Conservation (phyloP, 1,140 invertebrate genomes). For the Tetranychus urticae region DNA sequence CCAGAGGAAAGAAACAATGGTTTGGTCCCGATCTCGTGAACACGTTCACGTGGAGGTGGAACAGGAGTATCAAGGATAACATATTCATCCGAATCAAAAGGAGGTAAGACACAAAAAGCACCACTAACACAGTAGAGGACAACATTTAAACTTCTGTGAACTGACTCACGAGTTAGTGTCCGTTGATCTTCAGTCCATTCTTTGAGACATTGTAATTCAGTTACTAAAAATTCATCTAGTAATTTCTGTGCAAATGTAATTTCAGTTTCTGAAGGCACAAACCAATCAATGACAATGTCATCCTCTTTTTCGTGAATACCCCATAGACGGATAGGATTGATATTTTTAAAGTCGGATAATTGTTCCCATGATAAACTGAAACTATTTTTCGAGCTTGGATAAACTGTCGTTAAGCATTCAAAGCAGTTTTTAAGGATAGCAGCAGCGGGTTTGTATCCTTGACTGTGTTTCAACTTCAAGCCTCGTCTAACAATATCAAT, state of each 20-base stretch:
- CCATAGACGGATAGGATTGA: slow-evolving; percentile 51
- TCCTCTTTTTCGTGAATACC: slow-evolving; percentile 38
- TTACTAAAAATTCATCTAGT: slow-evolving; percentile 29
- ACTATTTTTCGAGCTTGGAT: slow-evolving; percentile 18
- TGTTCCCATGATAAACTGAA: slow-evolving; percentile 26
- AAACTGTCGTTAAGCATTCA: slow-evolving; percentile 29
- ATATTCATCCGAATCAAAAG: slow-evolving; percentile 28
- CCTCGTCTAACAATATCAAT: slow-evolving; percentile 33
- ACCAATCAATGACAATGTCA: slow-evolving; percentile 44
- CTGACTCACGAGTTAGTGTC: slow-evolving; percentile 21
- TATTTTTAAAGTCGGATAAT: slow-evolving; percentile 31
- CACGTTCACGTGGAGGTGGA: background rate
- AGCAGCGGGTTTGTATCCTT: slow-evolving; percentile 31
- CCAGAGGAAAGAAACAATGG: background rate
- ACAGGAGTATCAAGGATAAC: slow-evolving; percentile 4
- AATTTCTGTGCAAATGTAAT: slow-evolving; percentile 35
- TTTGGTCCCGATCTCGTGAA: background rate
- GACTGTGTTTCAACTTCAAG: slow-evolving; percentile 33
- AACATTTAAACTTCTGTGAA: slow-evolving; percentile 25
- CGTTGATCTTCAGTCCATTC: slow-evolving; percentile 17
- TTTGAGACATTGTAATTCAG: slow-evolving; percentile 28
- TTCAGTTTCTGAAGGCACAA: slow-evolving; percentile 43
- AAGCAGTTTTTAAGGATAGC: slow-evolving; percentile 28
- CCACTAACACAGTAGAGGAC: slow-evolving; percentile 28
- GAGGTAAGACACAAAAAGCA: slow-evolving; percentile 30